Evolutionary conservation across 2,888 invertebrate species (phyloP).

Genomic region (Rutpela maculata): DNA sequence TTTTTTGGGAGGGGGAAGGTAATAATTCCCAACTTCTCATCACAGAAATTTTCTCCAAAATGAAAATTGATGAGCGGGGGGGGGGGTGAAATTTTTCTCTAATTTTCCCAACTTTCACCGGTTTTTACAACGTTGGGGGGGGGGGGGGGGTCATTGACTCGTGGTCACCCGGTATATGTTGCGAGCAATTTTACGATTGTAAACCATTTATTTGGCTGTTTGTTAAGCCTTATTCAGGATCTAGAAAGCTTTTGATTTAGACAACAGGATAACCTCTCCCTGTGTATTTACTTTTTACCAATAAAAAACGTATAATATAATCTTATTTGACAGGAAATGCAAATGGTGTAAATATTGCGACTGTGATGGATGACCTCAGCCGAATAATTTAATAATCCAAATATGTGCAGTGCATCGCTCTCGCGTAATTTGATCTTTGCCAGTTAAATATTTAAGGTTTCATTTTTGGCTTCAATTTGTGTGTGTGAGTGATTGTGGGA

Average conservation of each 20-base stretch:
- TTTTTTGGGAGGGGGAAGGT: too few species aligned
- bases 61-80: too few species aligned
- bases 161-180: too few species aligned
- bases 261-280: neutral
- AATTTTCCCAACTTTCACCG: too few species aligned
- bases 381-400: neutral
- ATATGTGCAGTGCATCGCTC: neutral
- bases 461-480: slow-evolving; percentile 7
- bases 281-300: neutral
- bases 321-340: neutral
- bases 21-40: too few species aligned
- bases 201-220: neutral
- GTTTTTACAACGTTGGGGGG: too few species aligned
- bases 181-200: too few species aligned
- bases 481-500: neutral
- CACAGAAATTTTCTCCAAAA: too few species aligned
- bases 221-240: neutral
- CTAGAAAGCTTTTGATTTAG: neutral
- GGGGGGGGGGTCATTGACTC: too few species aligned
- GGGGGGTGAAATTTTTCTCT: too few species aligned
- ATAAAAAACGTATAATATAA: neutral
- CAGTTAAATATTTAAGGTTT: neutral
- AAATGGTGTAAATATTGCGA: neutral
- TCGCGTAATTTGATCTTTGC: neutral
- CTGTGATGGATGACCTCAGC: neutral